Evolutionary conservation across 2,888 invertebrate species (phyloP).

Genomic region (Pinctada fucata): DNA sequence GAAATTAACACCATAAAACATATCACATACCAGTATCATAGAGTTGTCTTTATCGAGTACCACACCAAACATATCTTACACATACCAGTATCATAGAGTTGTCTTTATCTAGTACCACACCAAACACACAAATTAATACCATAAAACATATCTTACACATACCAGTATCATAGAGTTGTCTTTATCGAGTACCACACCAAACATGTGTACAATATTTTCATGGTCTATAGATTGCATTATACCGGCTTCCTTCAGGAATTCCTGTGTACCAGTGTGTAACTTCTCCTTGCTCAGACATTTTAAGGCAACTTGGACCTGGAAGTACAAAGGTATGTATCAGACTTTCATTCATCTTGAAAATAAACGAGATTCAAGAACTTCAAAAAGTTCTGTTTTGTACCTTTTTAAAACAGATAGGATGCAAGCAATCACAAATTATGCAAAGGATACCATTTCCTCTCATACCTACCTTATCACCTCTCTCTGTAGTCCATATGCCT

Average conservation of each 20-base stretch:
- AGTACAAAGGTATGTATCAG: no score
- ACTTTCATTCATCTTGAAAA: no score
- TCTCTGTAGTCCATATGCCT: slow-evolving; percentile 95
- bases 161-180: slow-evolving; percentile 85
- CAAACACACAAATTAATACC: no score
- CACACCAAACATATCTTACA: no score
- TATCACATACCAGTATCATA: slow-evolving; percentile 81
- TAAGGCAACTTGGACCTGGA: slow-evolving; percentile 94
- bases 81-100: no score
- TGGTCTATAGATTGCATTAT: slow-evolving; percentile 99
- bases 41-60: slow-evolving; percentile 65
- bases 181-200: slow-evolving; percentile 96
- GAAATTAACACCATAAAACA: no score
- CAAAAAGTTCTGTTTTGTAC: no score
- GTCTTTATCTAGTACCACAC: no score
- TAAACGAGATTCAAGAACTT: no score
- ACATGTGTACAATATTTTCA: slow-evolving; percentile 96
- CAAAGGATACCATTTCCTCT: no score
- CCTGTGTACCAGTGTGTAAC: slow-evolving; percentile 96
- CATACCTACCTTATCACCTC: slow-evolving; percentile 87
- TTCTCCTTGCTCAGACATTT: slow-evolving; percentile 96
- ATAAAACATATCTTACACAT: slow-evolving; percentile 65
- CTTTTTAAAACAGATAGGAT: no score
- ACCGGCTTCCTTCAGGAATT: slow-evolving; percentile 97
- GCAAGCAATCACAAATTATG: no score